Base-by-base conservation (phyloP, 1,140 invertebrate genomes). In the Latrodectus geometricus region DNA sequence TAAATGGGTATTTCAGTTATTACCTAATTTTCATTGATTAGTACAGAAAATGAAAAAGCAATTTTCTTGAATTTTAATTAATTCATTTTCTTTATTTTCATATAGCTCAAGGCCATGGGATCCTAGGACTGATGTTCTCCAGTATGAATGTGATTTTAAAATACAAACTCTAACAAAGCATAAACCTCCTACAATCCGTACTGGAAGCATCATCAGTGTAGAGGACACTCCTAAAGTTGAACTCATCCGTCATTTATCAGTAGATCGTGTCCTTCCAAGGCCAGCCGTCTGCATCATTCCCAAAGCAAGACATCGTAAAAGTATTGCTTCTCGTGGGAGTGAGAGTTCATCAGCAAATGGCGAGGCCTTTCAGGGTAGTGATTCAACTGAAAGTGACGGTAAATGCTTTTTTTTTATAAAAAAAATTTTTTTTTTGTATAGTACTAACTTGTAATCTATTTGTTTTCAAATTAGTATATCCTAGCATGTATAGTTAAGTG, bases 41-140 rank as follows among this genome's bases (percentile, higher is more conserved):
- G 5, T 35, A 5, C 35, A 35, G 5, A 5, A 35, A 35, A 3
- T 35, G 2, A 35, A 35, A 35, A 35, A 35, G 35, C n/a, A 35
- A 35, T 35, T 1, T 35, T 5, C 1, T 35, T 35, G 35, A 35
- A 35, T 35, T 35, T 4, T 61, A 17, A 17, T 61, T 61, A 61
- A 61, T 17, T 61, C 17, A 61, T 14, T 61, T 61, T 61, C 17
- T 4, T 17, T 61, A 14, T 61, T 61, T 61, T 17, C 35, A 54
- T 87, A 12, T 69, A 92, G 92, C 87, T 90, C 90, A 61, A 91
- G 95, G 70, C 95, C 95, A 0, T 97, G 96, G 96, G 95, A 97
- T 92, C 93, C 94, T 1, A 92, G 94, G 83, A 96, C 96, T 89
- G 96, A 97, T 91, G 91, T 96, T 8, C 93, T 94, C 66, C 95